Base-by-base conservation (phyloP, 2,797 vertebrate genomes). In the Melopsittacus undulatus region DNA sequence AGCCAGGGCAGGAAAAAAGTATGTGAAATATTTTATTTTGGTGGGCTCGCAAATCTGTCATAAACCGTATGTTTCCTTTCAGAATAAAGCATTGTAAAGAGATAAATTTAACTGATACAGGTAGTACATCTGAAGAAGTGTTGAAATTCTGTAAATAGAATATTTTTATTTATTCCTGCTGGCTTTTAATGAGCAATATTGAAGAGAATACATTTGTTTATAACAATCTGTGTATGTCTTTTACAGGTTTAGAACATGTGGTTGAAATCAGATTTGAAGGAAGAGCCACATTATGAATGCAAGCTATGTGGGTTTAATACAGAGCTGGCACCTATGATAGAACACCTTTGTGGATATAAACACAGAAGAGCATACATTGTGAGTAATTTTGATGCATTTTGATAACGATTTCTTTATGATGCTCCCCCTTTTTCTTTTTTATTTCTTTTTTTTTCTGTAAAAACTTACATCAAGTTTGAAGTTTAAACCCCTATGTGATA, bases 291-390 rank as follows among this genome's bases (percentile, higher is more conserved):
- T 72, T 97, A 97, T 1, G 93, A 96, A 48, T 97, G 97, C 90
- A 93, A 63, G 63, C 72, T 97, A 12, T 97, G 97, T 83, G 74
- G 75, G 9, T 92, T 94, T 64, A 92, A 92, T 67, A 83, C 94
- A 74, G 96, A 96, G 38, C 63, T 97, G 75, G 85, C 85, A 42
- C 92, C 96, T 43, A 96, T 96, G 97, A 95, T 97, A 89, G 94
- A 95, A 51, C 97, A 97, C 76, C 95, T 97, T 8, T 97, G 85
- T 74, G 96, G 97, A 11, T 94, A 94, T 90, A 97, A 92, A 56
- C 97, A 97, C 78, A 96, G 97, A 66, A 96, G 87, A 95, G 76
- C 82, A 5, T 97, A 97, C 36, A 91, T 97, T 0, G 96, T 97
- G 85, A 96, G 97, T 94, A 67, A 62, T 91, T 85, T 38, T 63